Base-by-base conservation (phyloP, 2,797 vertebrate species). In the Todus mexicanus region DNA sequence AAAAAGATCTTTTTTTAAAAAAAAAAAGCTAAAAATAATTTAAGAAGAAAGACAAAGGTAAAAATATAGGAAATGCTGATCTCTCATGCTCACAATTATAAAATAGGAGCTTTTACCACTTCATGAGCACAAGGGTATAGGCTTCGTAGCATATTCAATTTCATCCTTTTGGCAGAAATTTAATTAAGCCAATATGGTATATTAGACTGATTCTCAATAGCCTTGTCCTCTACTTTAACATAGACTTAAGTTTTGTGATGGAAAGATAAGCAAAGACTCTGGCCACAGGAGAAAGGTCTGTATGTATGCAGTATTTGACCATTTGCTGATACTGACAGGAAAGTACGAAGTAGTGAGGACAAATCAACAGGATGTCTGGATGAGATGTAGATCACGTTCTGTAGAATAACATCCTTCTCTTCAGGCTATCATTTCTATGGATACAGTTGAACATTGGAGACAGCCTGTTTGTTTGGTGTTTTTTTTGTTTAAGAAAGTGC, bases 261-360 rank as follows among this genome's bases (percentile, higher is more conserved):
- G 53, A 69, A 88, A 96, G 74, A 75, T 78, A 72, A 80, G 56
- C 25, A 96, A 93, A 82, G 31, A 85, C 76, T 37, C 54, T 47
- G 63, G 23, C 60, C 69, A 68, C 79, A 35, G 18, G 15, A 29
- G 40, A 85, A 20, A 71, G 88, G 74, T 92, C 77, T 94, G 38
- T 20, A 35, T 25, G 31, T 29, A 17, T 31, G 12, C 17, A 19
- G 11, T 17, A 14, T 61, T 43, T 73, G 15, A 66, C 15, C 10
- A 70, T 38, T 10, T 68, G 47, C 45, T 18, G 48, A 53, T 66
- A 15, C 19, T 66, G 51, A 84, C 18, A 38, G 54, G 45, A 63
- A 77, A 72, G 12, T 15, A 56, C 2, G 4, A 61, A 68, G 18
- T 56, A 59, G 10, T 63, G 18, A 87, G 83, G 22, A 92, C 43